phyloP scores from a whole-genome alignment of 2,113 vertebrate genomes.

The Cephalopterus ornatus region DNA sequence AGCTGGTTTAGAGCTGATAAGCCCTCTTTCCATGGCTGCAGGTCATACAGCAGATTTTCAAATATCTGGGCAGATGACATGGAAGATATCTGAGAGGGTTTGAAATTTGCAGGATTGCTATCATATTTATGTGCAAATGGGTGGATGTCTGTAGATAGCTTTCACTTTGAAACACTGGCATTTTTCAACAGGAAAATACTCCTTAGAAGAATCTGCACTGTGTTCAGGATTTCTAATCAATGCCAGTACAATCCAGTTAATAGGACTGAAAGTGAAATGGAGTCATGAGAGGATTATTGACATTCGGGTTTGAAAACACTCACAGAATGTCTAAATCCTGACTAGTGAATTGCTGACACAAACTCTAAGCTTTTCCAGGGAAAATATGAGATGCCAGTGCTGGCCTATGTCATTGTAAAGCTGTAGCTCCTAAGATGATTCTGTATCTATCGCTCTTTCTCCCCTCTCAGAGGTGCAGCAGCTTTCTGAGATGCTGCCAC shows the following conservation, averaged over 20 bases:
- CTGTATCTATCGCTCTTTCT: neutral
- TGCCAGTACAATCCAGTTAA: neutral
- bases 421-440: neutral
- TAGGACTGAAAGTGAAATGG: constrained; percentile 8
- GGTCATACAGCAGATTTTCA: neutral
- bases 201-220: neutral
- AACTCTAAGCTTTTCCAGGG: neutral
- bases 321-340: neutral
- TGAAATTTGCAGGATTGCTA: neutral
- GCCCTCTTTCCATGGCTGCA: neutral
- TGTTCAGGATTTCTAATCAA: constrained; percentile 9
- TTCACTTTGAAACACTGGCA: neutral
- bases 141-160: neutral
- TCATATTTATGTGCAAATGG: neutral
- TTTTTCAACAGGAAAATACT: neutral
- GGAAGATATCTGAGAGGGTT: neutral
- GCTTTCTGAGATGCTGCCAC: neutral
- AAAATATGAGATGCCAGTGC: neutral
- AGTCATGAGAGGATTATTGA: constrained; percentile 28
- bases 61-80: neutral
- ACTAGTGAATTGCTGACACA: constrained; percentile 19
- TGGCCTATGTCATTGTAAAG: neutral
- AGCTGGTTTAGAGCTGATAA: neutral
- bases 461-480: neutral
- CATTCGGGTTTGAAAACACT: constrained; percentile 1